Evolutionary conservation across 1,140 invertebrate species (phyloP), one percentile per base, ranked within the genome.

Genomic region (Listronotus oregonensis): DNA sequence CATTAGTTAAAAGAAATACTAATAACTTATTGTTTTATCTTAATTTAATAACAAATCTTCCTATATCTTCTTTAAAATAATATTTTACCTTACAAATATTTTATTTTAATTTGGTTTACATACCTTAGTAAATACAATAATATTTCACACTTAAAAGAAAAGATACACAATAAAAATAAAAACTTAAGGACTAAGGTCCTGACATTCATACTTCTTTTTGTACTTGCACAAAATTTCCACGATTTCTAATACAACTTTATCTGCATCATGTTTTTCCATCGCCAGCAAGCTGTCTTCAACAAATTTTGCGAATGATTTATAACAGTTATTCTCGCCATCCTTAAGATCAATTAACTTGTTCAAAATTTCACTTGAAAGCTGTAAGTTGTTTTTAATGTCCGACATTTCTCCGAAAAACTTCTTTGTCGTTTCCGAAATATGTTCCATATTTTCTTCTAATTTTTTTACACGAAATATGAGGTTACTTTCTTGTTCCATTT

Each of bases 181-280:
- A 27, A 27, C 21, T 27, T 27, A 27, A 27, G 1, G 21, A 27
- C 21, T 27, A 3, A 27, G 21, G 5, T 37, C 34, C 7, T 37
- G 3, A 37, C 11, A 37, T 37, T 37, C 34, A 37, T 17, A 31
- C 10, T 39, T 14, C 21, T 17, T 49, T 54, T 54, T 43, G 17
- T 65, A 54, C 42, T 65, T 65, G 27, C 46, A 54, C 32, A 65
- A 50, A 58, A 65, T 40, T 15, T 65, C 63, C n/a, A 65, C 63
- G 40, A 65, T 65, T 58, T 65, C 63, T 47, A 65, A 47, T 10
- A 65, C 63, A 2, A 54, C 55, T 39, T 46, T 58, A 18, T 65
- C 63, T 6, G 63, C 63, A 12, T 65, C 63, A 3, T 34, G 12
- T 18, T 37, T 17, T 15, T 54, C 11, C 63, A 65, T 65, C 3